Base-by-base conservation (phyloP, 2,888 invertebrate species). In the Busseola fusca region DNA sequence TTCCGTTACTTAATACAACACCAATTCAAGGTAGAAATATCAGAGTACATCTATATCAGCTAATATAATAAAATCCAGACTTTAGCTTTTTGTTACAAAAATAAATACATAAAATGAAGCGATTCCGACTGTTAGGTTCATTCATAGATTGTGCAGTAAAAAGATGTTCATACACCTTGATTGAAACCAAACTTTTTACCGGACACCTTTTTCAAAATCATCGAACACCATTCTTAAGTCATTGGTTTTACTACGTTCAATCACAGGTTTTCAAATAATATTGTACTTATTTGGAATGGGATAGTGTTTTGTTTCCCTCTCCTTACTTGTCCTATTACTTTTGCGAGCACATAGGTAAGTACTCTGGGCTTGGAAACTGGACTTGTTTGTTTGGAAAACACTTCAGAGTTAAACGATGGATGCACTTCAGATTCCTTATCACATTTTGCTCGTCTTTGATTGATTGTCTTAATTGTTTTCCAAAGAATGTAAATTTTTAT, bases 371-470 rank as follows among this genome's bases (percentile, higher is more conserved):
- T 62, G 27, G 58, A 82, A 72, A 69, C 42, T 60, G 27, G 34
- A 72, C 57, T 42, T 67, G 64, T 82, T 69, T 67, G 34, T 52
- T 77, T 69, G 37, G 9, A 67, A 78, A 80, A 77, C 50, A 82
- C 78, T 81, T 72, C n/a, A 73, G 30, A 7, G 3, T 30, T 40
- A 40, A 57, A 30, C n/a, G 40, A 30, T 64, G 34, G 69, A 54
- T 78, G 60, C 67, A 64, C 73, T 82, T 64, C 50, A 58, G 69
- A 50, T 37, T 58, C 30, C 42, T 9, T 64, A 65, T 67, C 50
- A 45, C 30, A 57, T 66, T 57, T 64, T 21, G 40, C 40, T 62
- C 21, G 30, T 54, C 57, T 70, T 40, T 66, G 45, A 75, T 27
- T 66, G n/a, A 65, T 50, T 40, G 5, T 40, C 9, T 54, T n/a